Conservation (phyloP, 2,113 vertebrate genomes). For the Trogon surrucura region DNA sequence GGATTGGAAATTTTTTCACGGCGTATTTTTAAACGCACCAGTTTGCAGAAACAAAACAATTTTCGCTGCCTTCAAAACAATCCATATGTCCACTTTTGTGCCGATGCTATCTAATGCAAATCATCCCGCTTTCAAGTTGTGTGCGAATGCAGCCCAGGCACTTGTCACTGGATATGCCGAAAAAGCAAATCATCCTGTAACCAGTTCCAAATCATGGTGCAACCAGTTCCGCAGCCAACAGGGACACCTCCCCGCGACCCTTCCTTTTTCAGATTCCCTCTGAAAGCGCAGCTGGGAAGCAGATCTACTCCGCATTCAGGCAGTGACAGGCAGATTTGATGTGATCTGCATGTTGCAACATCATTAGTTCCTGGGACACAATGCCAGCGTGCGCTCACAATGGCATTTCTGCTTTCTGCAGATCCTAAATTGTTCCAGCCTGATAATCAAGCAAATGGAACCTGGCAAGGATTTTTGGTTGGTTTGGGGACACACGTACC, state of each 20-base stretch:
- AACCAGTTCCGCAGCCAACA: background rate
- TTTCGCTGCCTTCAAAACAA: constrained; percentile 27
- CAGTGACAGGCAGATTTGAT: background rate
- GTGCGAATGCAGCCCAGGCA: background rate
- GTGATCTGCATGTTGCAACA: background rate
- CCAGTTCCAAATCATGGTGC: background rate
- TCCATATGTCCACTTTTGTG: background rate
- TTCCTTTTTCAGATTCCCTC: background rate
- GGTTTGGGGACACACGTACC: background rate
- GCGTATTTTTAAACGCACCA: background rate
- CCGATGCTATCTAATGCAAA: background rate
- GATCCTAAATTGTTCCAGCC: background rate
- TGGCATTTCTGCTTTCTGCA: background rate
- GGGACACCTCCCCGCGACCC: background rate
- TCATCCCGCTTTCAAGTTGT: background rate
- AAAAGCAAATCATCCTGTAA: background rate
- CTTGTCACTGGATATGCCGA: background rate
- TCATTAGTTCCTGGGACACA: background rate
- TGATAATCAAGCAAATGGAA: background rate
- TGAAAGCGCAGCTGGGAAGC: constrained; percentile 1
- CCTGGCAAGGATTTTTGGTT: background rate
- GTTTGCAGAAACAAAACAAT: constrained; percentile 36
- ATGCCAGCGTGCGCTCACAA: background rate
- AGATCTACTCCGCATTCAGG: background rate
- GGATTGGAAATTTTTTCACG: background rate